phyloP scores from a whole-genome alignment of 2,888 invertebrate genomes.

The Drosophila acutilabella region DNA sequence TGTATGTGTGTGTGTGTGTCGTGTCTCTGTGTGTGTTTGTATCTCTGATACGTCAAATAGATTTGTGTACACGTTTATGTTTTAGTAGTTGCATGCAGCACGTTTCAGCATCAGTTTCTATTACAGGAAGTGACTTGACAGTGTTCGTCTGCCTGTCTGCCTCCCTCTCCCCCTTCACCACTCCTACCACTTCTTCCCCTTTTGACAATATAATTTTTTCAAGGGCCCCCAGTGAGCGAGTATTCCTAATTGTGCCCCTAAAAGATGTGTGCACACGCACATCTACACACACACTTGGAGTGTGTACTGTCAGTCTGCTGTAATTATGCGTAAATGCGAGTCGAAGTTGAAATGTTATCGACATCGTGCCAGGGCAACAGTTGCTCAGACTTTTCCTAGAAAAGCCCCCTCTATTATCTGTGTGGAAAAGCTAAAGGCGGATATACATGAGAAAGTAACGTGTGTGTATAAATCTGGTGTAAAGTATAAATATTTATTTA shows the following conservation, averaged over 20 bases:
- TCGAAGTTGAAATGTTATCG: slow-evolving; percentile 51
- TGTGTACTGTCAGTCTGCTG: slow-evolving; percentile 22
- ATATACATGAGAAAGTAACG: too few relatives aligned
- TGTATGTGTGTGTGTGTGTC: background rate
- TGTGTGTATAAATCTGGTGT: slow-evolving; percentile 6
- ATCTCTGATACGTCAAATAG: slow-evolving; percentile 38
- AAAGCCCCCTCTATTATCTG: slow-evolving; percentile 2
- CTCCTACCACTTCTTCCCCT: background rate
- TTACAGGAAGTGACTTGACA: slow-evolving; percentile 81
- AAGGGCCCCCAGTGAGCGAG: slow-evolving; percentile 32
- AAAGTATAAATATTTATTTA: slow-evolving; percentile 31
- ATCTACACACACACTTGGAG: slow-evolving; percentile 3
- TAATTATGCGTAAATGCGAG: slow-evolving; percentile 73
- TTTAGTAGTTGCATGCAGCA: slow-evolving; percentile 40
- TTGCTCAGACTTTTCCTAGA: slow-evolving; percentile 36
- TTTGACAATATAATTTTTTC: slow-evolving; percentile 32
- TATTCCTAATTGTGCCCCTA: slow-evolving; percentile 60
- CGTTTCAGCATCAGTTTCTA: slow-evolving; percentile 60
- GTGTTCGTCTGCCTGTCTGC: slow-evolving; percentile 52
- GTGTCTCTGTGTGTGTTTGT: slow-evolving; percentile 1
- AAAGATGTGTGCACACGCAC: slow-evolving; percentile 67
- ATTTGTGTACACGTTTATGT: slow-evolving; percentile 59
- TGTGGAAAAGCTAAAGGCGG: slow-evolving; percentile 4
- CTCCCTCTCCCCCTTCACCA: too few relatives aligned
- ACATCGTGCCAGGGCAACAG: slow-evolving; percentile 57